These are phyloP conservation scores for Drosophila pseudoobscura DNA, from an alignment of 1,140 invertebrate species.

Conservation along the genomic window DNA sequence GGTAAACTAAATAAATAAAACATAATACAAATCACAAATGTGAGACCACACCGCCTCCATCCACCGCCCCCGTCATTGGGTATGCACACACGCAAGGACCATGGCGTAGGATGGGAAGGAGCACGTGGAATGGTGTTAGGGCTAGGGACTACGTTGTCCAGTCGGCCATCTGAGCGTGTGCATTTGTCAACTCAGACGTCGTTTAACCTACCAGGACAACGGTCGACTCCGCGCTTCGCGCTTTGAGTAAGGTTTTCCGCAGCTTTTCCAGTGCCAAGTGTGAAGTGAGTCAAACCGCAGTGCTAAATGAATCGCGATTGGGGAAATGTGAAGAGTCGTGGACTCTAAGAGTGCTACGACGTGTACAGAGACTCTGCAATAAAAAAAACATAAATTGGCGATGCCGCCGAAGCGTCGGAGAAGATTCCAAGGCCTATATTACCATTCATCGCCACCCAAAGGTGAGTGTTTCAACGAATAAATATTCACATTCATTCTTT, in stretches of 20 bases:
- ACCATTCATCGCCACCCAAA: slow-evolving; percentile 85
- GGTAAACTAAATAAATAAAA: slow-evolving; percentile 52
- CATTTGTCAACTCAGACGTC: slow-evolving; percentile 57
- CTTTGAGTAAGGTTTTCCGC: not conserved
- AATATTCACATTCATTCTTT: slow-evolving; percentile 41
- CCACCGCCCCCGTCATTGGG: slow-evolving; percentile 25
- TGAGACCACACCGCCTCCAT: slow-evolving; percentile 17
- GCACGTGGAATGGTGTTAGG: too few relatives aligned
- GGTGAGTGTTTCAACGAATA: slow-evolving; percentile 77
- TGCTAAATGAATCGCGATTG: slow-evolving; percentile 49
- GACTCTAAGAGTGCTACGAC: slow-evolving; percentile 37
- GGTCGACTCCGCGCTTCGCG: slow-evolving; percentile 27
- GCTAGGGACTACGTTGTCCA: slow-evolving; percentile 4
- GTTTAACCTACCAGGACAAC: slow-evolving; percentile 61
- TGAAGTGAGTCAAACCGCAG: slow-evolving; percentile 10
- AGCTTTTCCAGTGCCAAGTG: slow-evolving; percentile 34
- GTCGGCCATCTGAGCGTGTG: slow-evolving; percentile 21
- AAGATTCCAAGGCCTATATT: slow-evolving; percentile 84
- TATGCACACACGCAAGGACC: slow-evolving; percentile 49
- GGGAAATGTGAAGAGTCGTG: slow-evolving; percentile 59
- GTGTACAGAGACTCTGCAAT: not conserved
- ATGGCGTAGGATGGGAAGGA: too few relatives aligned
- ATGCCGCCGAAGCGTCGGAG: slow-evolving; percentile 81
- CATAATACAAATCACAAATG: slow-evolving; percentile 33
- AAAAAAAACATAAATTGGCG: not conserved